Percentiles rank a stretch among this genome's conserved stretches.
Evolutionary conservation across 2,113 vertebrate species (phyloP).

Genomic region (Pterocles burchelli): DNA sequence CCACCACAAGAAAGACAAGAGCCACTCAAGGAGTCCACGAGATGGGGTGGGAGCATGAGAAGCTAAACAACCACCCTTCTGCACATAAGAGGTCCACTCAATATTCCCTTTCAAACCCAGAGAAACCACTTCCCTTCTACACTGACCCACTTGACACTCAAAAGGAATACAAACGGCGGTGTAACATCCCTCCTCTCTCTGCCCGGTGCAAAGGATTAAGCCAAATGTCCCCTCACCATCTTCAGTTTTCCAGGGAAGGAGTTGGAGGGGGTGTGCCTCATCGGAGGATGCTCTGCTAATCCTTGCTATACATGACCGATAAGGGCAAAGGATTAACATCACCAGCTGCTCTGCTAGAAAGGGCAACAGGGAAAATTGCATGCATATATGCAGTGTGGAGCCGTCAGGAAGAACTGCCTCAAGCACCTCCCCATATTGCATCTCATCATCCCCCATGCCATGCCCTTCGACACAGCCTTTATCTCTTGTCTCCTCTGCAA

Average conservation of each 20-base stretch:
- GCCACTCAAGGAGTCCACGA: not conserved
- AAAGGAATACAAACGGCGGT: not conserved
- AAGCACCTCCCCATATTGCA: not conserved
- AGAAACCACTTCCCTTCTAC: not conserved
- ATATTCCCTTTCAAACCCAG: not conserved
- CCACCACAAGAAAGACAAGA: not conserved
- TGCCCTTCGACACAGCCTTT: not conserved
- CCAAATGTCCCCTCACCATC: not conserved
- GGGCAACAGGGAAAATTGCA: conserved; percentile 6
- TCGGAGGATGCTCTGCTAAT: conserved; percentile 11
- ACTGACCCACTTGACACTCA: not conserved
- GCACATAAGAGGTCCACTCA: not conserved
- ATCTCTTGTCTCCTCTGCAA: not conserved
- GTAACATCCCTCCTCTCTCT: not conserved
- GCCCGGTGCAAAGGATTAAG: not conserved
- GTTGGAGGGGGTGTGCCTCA: not conserved
- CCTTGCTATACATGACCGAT: not conserved
- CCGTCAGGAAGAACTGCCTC: conserved; percentile 10
- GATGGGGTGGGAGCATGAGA: not conserved
- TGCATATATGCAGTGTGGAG: conserved; percentile 53
- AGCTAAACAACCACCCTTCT: not conserved
- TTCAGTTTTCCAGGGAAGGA: not conserved
- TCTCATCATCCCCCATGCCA: not conserved
- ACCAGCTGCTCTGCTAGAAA: conserved; percentile 31
- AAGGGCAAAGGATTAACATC: conserved; percentile 28